Evolutionary conservation across 2,113 vertebrate species (phyloP).

Genomic region (Phocoena phocoena): DNA sequence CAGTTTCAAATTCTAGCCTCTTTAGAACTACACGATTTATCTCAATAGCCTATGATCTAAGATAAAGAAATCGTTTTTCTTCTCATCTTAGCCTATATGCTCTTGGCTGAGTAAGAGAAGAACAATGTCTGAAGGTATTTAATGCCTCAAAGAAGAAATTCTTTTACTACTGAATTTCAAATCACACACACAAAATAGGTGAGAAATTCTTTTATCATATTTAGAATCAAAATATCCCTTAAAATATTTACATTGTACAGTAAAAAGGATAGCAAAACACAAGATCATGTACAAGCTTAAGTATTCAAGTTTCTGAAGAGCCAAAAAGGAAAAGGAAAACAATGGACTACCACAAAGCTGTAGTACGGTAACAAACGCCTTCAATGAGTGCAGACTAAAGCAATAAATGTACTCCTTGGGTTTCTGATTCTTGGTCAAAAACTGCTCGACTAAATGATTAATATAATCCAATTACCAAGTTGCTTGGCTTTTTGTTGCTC

Average conservation of each 20-base stretch:
- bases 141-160: conserved; percentile 57
- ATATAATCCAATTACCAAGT: conserved; percentile 74
- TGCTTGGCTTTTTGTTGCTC: conserved; percentile 77
- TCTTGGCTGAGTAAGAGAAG: background rate
- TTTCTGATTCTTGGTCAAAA: conserved; percentile 80
- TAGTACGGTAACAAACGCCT: conserved; percentile 79
- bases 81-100: background rate
- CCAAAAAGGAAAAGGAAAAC: conserved; percentile 81
- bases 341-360: conserved; percentile 82
- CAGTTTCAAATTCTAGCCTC: background rate
- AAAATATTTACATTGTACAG: conserved; percentile 94
- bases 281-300: conserved; percentile 91
- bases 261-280: conserved; percentile 92
- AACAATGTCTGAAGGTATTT: conserved; percentile 41
- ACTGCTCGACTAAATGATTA: conserved; percentile 78
- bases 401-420: conserved; percentile 78
- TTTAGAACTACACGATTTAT: conserved; percentile 1
- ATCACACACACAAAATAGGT: conserved; percentile 87
- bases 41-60: background rate
- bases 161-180: conserved; percentile 77
- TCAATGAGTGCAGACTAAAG: conserved; percentile 82
- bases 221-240: conserved; percentile 93
- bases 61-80: background rate
- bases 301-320: conserved; percentile 89
- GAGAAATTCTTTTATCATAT: conserved; percentile 89